Percentiles rank a stretch among this genome's conserved stretches.
phyloP scores from a whole-genome alignment of 2,888 invertebrate species.

The Hypsopygia costalis region DNA sequence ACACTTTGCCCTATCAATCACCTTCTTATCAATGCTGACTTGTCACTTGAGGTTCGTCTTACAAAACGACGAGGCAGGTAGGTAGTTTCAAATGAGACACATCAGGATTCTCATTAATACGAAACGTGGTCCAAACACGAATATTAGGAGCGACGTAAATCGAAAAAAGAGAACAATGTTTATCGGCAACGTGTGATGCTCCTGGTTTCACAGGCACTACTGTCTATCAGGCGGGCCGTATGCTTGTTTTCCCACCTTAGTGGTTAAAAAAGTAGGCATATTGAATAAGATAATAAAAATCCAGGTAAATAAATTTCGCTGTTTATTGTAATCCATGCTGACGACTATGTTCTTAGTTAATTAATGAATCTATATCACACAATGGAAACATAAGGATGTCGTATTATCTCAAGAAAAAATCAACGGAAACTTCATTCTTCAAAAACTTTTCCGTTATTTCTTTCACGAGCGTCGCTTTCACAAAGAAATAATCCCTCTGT shows the following conservation, averaged over 20 bases:
- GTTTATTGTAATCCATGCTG: constrained; percentile 74
- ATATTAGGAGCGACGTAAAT: too few species aligned
- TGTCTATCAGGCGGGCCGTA: neutral
- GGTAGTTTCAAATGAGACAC: too few species aligned
- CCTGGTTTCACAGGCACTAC: too few species aligned
- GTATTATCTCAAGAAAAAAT: constrained; percentile 16
- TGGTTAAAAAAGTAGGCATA: too few species aligned
- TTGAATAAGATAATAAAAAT: constrained; percentile 21
- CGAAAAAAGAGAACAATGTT: too few species aligned
- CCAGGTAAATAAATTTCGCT: constrained; percentile 44
- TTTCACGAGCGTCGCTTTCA: constrained; percentile 33
- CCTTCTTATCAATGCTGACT: too few species aligned
- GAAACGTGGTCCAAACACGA: too few species aligned
- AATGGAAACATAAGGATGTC: constrained; percentile 61
- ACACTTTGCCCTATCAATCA: too few species aligned
- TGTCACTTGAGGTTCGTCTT: too few species aligned
- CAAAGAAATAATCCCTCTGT: constrained; percentile 55
- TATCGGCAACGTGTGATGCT: too few species aligned
- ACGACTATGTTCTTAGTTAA: constrained; percentile 72
- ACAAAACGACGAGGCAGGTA: too few species aligned
- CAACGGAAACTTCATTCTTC: constrained; percentile 3
- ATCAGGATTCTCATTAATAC: too few species aligned
- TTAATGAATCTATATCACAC: constrained; percentile 77
- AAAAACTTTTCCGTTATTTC: constrained; percentile 23
- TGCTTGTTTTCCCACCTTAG: neutral